These are phyloP conservation scores for Noctua fimbriata DNA, from an alignment of 2,888 invertebrate genomes.

Conservation along the genomic window DNA sequence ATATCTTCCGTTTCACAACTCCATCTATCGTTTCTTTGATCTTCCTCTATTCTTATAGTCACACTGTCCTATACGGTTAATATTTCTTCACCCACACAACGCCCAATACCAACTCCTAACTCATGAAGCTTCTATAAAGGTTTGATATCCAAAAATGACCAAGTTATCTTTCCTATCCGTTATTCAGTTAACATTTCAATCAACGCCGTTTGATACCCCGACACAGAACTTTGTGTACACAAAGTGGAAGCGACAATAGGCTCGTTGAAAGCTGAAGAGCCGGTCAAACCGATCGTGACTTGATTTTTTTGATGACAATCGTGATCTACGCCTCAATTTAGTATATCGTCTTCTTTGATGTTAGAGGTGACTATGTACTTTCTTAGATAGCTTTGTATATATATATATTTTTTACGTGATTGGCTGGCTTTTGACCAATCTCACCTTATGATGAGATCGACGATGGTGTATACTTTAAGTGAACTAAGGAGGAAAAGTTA, in stretches of 20 bases:
- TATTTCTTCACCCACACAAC: neutral
- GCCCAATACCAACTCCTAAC: too few species aligned
- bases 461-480: neutral
- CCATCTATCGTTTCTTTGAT: neutral
- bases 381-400: slow-evolving; percentile 15
- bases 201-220: slow-evolving; percentile 37
- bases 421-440: slow-evolving; percentile 4
- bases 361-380: slow-evolving; percentile 44
- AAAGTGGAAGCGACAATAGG: slow-evolving; percentile 48
- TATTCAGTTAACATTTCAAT: slow-evolving; percentile 50
- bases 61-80: neutral
- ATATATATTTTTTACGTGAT: slow-evolving; percentile 5
- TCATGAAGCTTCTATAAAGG: neutral
- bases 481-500: neutral
- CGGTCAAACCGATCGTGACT: slow-evolving; percentile 70
- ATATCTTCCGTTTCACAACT: neutral
- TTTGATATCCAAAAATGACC: neutral
- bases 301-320: slow-evolving; percentile 64
- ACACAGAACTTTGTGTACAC: slow-evolving; percentile 40
- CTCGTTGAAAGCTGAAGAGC: slow-evolving; percentile 58
- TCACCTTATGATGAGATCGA: neutral
- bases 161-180: slow-evolving; percentile 10
- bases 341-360: slow-evolving; percentile 43
- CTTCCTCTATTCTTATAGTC: neutral
- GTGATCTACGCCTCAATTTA: slow-evolving; percentile 57